phyloP scores from a whole-genome alignment of 2,797 vertebrate species.

The Nannoperca australis region DNA sequence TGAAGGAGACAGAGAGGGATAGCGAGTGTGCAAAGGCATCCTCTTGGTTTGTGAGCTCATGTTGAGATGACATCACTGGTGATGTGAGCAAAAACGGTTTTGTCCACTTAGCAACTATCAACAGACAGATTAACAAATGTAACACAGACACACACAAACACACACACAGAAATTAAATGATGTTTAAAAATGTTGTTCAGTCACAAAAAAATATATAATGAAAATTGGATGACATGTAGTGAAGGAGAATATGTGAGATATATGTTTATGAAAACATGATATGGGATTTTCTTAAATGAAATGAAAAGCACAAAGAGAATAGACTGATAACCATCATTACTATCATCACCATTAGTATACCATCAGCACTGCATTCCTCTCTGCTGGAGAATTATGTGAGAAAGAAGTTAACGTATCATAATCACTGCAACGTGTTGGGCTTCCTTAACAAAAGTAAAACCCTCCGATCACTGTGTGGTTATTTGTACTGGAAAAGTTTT shows the following conservation, averaged over 20 bases:
- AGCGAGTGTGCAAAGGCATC: constrained; percentile 1
- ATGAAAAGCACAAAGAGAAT: background rate
- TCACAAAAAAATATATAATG: background rate
- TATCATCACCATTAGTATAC: background rate
- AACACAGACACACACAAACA: background rate
- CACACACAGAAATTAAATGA: background rate
- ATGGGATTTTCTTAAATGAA: background rate
- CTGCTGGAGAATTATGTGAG: constrained; percentile 1
- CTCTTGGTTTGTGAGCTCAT: constrained; percentile 33
- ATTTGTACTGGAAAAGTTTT: background rate
- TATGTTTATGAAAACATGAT: background rate
- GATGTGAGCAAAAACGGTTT: constrained; percentile 14
- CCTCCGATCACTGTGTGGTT: background rate
- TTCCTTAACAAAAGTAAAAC: no score
- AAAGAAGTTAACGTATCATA: background rate
- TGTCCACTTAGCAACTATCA: constrained; percentile 8
- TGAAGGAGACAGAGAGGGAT: constrained; percentile 1
- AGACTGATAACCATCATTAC: background rate
- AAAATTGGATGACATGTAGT: background rate
- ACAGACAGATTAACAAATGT: background rate
- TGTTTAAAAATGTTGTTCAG: background rate
- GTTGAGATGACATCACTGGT: constrained; percentile 42
- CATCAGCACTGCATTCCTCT: background rate
- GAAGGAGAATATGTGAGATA: background rate
- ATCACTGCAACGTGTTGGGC: background rate